Evolutionary conservation across 2,113 vertebrate species (phyloP), one percentile per base, ranked within the genome.

Genomic region (Paralichthys olivaceus): DNA sequence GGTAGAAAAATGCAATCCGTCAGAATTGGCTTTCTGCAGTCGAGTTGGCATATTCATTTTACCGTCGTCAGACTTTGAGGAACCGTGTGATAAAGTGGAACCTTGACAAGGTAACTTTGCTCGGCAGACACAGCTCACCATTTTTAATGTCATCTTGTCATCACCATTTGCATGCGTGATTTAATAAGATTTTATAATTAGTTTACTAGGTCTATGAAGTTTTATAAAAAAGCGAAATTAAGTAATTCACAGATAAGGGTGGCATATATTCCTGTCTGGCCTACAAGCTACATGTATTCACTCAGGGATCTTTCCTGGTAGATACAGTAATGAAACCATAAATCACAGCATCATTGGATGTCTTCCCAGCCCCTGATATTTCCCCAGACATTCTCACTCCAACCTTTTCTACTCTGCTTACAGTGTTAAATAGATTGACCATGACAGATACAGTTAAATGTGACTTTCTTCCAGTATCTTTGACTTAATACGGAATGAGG

Each of bases 311-410:
- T 65, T 51, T 81, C 72, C 72, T 65, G 7, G 32, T 77, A 55
- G 77, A 84, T 74, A 61, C 72, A 37, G 75, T 88, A 92, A 92
- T 90, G 87, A 89, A 89, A 90, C 84, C 79, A 92, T 93, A 92
- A 91, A 93, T 92, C 92, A 91, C 76, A 63, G 73, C 85, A 83
- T 92, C 83, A 88, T 85, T 89, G 90, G 86, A 88, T 58, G n/a
- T 81, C 82, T 84, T 91, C 92, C 79, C 83, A 76, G 86, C 60
- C 14, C 66, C 69, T 84, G 89, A 89, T 88, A 90, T 92, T 92
- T 93, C 88, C 88, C 87, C 79, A 86, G 90, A 84, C 86, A 81
- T 73, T 74, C 83, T 85, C 71, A 62, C 73, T 89, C 77, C 67
- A 77, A 73, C 80, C 78, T 34, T 5, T 90, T 87, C 77, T 76